Percentiles rank a stretch among this genome's conserved stretches.
phyloP scores from a whole-genome alignment of 92 coral and sea anemone species.

The Zoanthus sansibaricus region DNA sequence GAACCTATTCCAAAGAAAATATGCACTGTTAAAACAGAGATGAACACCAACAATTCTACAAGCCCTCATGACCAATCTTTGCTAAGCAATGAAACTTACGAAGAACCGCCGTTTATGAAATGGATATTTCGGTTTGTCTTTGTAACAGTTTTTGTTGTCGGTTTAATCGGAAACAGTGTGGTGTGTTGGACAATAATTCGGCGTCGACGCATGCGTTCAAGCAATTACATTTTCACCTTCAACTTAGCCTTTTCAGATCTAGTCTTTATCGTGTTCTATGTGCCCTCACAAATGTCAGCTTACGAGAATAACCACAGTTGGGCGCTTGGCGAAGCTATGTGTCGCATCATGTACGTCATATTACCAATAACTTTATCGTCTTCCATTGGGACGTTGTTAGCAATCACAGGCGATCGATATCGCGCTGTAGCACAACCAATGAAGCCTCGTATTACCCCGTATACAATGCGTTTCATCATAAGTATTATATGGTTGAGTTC shows the following conservation, averaged over 20 bases:
- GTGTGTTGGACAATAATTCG: constrained; percentile 92
- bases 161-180: constrained; percentile 84
- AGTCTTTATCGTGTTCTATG: constrained; percentile 81
- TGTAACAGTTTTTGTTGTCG: constrained; percentile 82
- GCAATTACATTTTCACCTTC: constrained; percentile 90
- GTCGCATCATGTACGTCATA: constrained; percentile 80
- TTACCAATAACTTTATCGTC: constrained; percentile 86
- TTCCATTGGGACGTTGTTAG: constrained; percentile 87
- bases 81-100: constrained; percentile 8
- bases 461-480: constrained; percentile 73
- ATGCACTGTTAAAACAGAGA: not conserved
- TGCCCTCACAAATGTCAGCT: constrained; percentile 97
- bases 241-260: constrained; percentile 93
- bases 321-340: constrained; percentile 88
- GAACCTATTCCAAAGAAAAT: not conserved
- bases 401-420: constrained; percentile 92
- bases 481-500: constrained; percentile 81
- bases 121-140: constrained; percentile 89
- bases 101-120: constrained; percentile 82
- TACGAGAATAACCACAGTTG: constrained; percentile 95
- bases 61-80: not conserved
- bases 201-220: constrained; percentile 88
- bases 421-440: constrained; percentile 91
- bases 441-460: constrained; percentile 81
- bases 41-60: constrained; percentile 13